Percentiles rank a stretch among this genome's conserved stretches.
phyloP scores from a whole-genome alignment of 2,797 vertebrate genomes.

The Danio choprae region DNA sequence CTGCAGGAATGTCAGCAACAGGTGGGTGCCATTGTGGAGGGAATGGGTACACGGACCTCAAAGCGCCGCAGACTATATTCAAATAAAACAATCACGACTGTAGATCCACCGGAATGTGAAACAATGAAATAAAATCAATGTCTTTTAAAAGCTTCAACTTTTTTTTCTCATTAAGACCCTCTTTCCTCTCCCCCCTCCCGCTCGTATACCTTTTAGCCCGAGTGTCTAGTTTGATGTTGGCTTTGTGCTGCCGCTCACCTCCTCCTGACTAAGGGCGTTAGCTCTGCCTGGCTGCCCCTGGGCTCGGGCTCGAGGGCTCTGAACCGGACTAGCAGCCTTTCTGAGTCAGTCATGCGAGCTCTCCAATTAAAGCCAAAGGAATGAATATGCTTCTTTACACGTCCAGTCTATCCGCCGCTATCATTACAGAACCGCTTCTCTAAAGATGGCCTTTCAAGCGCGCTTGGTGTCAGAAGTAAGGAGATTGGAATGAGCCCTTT shows the following conservation, averaged over 20 bases:
- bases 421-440: slow-evolving; percentile 46
- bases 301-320: slow-evolving; percentile 71
- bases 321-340: slow-evolving; percentile 63
- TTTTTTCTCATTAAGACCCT: slow-evolving; percentile 7
- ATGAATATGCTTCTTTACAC: slow-evolving; percentile 45
- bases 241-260: slow-evolving; percentile 57
- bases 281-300: slow-evolving; percentile 51
- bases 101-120: slow-evolving; percentile 39
- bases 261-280: slow-evolving; percentile 59
- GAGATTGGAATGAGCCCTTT: slow-evolving; percentile 48
- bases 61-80: background rate
- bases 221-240: slow-evolving; percentile 60
- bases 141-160: slow-evolving; percentile 56
- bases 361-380: slow-evolving; percentile 58
- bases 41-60: slow-evolving; percentile 1
- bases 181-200: background rate
- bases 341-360: slow-evolving; percentile 55
- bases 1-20: slow-evolving; percentile 34
- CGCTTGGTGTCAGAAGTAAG: slow-evolving; percentile 47
- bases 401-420: slow-evolving; percentile 34
- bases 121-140: slow-evolving; percentile 53
- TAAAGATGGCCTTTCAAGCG: slow-evolving; percentile 49
- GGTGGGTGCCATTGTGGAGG: slow-evolving; percentile 19
- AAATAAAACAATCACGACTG: slow-evolving; percentile 9
- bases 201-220: slow-evolving; percentile 42